phyloP scores from a whole-genome alignment of 2,888 invertebrate genomes.

The Gastrophysa polygoni region DNA sequence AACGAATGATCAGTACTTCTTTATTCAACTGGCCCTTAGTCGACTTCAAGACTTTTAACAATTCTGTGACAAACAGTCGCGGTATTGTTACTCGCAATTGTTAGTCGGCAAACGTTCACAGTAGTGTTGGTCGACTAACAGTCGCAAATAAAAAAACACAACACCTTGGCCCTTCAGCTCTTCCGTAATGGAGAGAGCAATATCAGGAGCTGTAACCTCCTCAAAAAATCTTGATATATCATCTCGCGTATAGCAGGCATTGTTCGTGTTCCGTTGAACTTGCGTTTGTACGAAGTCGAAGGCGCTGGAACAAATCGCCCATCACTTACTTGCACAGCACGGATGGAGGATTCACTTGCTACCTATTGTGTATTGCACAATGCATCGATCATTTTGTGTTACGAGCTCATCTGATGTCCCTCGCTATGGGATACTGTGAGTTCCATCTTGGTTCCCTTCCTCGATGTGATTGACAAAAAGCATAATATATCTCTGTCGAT shows the following conservation, averaged over 20 bases:
- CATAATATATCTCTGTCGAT: not conserved
- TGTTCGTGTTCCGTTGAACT: conserved; percentile 35
- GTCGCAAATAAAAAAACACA: too few relatives aligned
- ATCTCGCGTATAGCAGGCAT: conserved; percentile 20
- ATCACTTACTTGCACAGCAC: conserved; percentile 42
- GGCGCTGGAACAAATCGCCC: conserved; percentile 45
- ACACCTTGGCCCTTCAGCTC: too few relatives aligned
- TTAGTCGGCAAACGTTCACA: too few relatives aligned
- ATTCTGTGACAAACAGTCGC: too few relatives aligned
- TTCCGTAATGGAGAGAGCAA: not conserved
- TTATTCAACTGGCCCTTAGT: too few relatives aligned
- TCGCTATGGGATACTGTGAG: not conserved
- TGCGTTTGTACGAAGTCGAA: conserved; percentile 2
- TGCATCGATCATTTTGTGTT: conserved; percentile 45
- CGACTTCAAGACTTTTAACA: too few relatives aligned
- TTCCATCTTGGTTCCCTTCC: not conserved
- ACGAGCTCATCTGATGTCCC: conserved; percentile 21
- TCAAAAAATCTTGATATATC: conserved; percentile 15
- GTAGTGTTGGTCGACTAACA: too few relatives aligned
- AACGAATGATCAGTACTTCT: too few relatives aligned
- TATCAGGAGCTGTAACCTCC: not conserved
- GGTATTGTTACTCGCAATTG: too few relatives aligned
- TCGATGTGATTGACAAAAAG: not conserved
- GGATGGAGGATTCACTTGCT: conserved; percentile 46
- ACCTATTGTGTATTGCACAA: conserved; percentile 49